Base-by-base conservation (phyloP, 2,113 vertebrate species). In the Gallinago paraguaiae region DNA sequence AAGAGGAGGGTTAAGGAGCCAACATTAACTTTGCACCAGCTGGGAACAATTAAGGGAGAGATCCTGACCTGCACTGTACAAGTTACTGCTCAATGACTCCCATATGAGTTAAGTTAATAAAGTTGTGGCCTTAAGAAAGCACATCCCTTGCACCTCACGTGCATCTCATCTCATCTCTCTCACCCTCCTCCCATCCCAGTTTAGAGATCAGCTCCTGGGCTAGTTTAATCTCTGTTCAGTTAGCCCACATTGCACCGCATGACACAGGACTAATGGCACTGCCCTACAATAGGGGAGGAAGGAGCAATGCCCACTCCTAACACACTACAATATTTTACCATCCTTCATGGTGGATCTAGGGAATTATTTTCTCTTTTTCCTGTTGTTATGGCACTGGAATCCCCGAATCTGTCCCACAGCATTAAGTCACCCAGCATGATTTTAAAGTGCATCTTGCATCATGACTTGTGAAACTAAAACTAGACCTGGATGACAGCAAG, bases 101-200 rank as follows among this genome's bases (percentile, higher is more conserved):
- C 95, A 97, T 76, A 95, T 96, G 96, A 93, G 84, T 53, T 53
- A 45, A 64, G 86, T 46, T 79, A 96, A 88, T 91, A 81, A 76
- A 94, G 70, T 0, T 67, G 60, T 88, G 87, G 89, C 87, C 87
- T 59, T 69, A 37, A 76, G 81, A 85, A 92, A 69, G 75, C 65
- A 82, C 59, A 74, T 82, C 84, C 78, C 84, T 72, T 67, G 48
- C 48, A 60, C 61, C 80, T 65, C 11, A 6, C 2, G 51, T 53
- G 68, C 68, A 46, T 30, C 69, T 76, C 43, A 45, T 43, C 61
- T 77, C 3, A 0, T 37, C 10, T 28, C 59, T 88, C 76, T n/a
- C 39, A 25, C 39, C 33, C 37, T 59, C 28, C n/a, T 77, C 86
- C 71, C 83, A 86, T 48, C 57, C 68, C 68, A 81, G 28, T 5